Base-by-base conservation (phyloP, 1,140 invertebrate species). In the Rhyzopertha dominica region DNA sequence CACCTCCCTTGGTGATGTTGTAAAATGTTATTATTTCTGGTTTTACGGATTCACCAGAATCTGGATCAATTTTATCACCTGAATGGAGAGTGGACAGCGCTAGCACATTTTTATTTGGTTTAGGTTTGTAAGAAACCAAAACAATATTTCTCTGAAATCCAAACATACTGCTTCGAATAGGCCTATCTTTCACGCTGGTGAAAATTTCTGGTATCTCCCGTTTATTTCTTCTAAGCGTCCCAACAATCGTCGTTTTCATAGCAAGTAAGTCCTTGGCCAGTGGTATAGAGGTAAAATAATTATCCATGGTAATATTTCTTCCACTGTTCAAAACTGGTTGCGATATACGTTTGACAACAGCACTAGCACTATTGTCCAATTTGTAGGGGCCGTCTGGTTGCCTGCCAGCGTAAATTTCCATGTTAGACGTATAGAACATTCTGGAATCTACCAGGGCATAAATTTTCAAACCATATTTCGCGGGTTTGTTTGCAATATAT, bases 401-500 rank as follows among this genome's bases (percentile, higher is more conserved):
- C 40, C 53, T 57, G n/a, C 61, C 61, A 14, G 41, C 38, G 45
- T 63, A 63, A 12, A 66, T 50, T 49, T 63, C 54, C 12, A 63
- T 28, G 45, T 63, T 62, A 5, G 26, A 23, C 8, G 46, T 58
- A 43, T 68, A 69, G 45, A 47, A 59, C 7, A 47, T 62, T 39
- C 48, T 44, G 22, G 45, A 14, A 37, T 56, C 47, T 8, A 42
- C 36, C 19, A 51, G 23, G 9, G 40, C 38, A 28, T 12, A 53
- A 19, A 50, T 40, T 53, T 68, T 70, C 28, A 68, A 54, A 2
- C 60, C 67, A 47, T 64, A 70, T 45, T 65, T 68, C 68, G 20
- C 60, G 55, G 63, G 66, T 53, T 71, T 74, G 9, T 45, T 49
- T 17, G 60, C 53, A 4, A 70, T 66, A 49, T 69, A 71, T 26